Conservation (phyloP, 2,888 invertebrate species). For the Willowsia nigromaculata region DNA sequence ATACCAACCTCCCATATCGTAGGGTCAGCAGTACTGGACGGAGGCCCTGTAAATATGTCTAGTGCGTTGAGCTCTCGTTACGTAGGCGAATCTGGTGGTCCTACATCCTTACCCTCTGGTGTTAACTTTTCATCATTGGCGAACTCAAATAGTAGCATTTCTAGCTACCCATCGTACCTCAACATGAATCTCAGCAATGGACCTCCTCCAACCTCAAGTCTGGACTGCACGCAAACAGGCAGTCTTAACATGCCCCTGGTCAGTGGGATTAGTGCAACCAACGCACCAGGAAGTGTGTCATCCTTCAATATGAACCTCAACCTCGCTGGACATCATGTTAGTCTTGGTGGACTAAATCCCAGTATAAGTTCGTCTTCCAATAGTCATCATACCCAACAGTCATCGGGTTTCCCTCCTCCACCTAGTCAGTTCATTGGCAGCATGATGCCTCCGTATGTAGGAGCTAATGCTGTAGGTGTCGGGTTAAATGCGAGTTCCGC, state of each 20-base stretch:
- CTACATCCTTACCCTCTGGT: conserved; percentile 80
- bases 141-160: conserved; percentile 81
- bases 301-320: conserved; percentile 78
- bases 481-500: conserved; percentile 62
- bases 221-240: conserved; percentile 81
- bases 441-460: conserved; percentile 73
- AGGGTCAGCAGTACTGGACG: conserved; percentile 74
- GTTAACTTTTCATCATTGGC: conserved; percentile 81
- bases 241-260: conserved; percentile 81
- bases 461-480: conserved; percentile 61
- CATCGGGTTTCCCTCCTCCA: conserved; percentile 75
- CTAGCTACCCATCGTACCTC: conserved; percentile 80
- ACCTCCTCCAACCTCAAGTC: conserved; percentile 78
- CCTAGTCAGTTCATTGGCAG: conserved; percentile 77
- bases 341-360: conserved; percentile 68
- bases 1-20: conserved; percentile 76
- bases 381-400: conserved; percentile 74
- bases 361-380: conserved; percentile 70
- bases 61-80: conserved; percentile 75
- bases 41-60: conserved; percentile 74
- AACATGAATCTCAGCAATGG: conserved; percentile 79
- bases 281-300: conserved; percentile 74
- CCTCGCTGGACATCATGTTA: conserved; percentile 71
- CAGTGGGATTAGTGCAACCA: conserved; percentile 73
- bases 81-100: conserved; percentile 74